A percentile compares a stretch with the other conserved stretches of the same genome.
Conservation (phyloP, 2,113 vertebrate genomes). For the Mesitornis unicolor region DNA sequence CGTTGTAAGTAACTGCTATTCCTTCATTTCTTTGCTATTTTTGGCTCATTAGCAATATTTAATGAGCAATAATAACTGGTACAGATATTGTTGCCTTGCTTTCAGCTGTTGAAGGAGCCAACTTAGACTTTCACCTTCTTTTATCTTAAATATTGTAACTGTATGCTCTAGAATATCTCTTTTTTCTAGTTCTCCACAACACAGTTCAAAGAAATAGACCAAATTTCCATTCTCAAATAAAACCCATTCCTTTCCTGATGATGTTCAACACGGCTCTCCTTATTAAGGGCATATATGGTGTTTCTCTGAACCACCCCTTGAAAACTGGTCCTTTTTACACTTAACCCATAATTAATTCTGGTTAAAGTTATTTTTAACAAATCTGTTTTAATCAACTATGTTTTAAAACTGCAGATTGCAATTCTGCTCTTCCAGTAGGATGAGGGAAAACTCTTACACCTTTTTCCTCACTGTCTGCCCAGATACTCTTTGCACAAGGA, state of each 20-base stretch:
- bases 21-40: neutral
- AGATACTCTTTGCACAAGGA: neutral
- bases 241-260: neutral
- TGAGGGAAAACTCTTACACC: neutral
- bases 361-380: neutral
- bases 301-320: neutral
- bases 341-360: neutral
- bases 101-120: neutral
- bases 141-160: neutral
- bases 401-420: neutral
- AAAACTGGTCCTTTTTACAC: neutral
- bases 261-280: neutral
- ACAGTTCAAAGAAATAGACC: neutral
- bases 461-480: neutral
- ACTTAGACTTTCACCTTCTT: neutral
- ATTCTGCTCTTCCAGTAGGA: neutral
- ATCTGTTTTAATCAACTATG: neutral
- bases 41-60: neutral
- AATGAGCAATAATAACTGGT: neutral
- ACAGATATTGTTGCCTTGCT: neutral
- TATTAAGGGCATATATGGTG: neutral
- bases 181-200: neutral
- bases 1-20: neutral
- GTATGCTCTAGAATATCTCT: neutral
- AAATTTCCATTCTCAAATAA: neutral